Conservation (phyloP, 1,140 invertebrate genomes). For the Amphibalanus amphitrite region DNA sequence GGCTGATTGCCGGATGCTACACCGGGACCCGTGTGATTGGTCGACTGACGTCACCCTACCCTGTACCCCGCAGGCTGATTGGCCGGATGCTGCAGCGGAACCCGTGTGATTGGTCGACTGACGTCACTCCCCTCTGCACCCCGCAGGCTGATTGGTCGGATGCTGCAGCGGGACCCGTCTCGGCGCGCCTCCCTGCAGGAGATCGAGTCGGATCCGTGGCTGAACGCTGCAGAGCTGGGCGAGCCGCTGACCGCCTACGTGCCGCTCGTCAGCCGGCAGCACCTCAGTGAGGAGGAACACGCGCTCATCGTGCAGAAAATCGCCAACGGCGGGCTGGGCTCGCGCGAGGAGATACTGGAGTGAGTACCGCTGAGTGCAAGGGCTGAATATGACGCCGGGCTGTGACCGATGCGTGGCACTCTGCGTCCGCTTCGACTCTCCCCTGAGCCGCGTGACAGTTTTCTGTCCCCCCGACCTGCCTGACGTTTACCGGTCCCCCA, state of each 20-base stretch:
- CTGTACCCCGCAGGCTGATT: conserved; percentile 46
- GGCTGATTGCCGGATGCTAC: conserved; percentile 30
- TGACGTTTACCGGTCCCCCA: too few species aligned
- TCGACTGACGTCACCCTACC: neutral
- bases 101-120: neutral
- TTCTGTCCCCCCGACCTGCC: too few species aligned
- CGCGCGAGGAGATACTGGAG: conserved; percentile 83
- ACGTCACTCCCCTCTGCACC: neutral
- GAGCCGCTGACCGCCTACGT: conserved; percentile 34
- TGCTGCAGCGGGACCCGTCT: conserved; percentile 83
- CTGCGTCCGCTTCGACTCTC: too few species aligned
- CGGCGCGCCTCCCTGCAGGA: conserved; percentile 70
- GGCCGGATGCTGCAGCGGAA: neutral
- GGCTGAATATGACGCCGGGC: too few species aligned
- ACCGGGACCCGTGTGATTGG: neutral
- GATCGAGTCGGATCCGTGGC: conserved; percentile 78
- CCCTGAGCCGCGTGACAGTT: too few species aligned
- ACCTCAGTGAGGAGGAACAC: conserved; percentile 81
- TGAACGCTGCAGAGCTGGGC: conserved; percentile 21
- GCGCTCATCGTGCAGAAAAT: conserved; percentile 84
- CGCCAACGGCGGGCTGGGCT: conserved; percentile 84
- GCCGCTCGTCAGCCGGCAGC: conserved; percentile 62
- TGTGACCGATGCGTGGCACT: too few species aligned
- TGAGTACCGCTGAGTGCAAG: too few species aligned
- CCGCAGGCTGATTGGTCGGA: conserved; percentile 62